Conservation (phyloP, 2,888 invertebrate species). For the Charanyca ferruginea region DNA sequence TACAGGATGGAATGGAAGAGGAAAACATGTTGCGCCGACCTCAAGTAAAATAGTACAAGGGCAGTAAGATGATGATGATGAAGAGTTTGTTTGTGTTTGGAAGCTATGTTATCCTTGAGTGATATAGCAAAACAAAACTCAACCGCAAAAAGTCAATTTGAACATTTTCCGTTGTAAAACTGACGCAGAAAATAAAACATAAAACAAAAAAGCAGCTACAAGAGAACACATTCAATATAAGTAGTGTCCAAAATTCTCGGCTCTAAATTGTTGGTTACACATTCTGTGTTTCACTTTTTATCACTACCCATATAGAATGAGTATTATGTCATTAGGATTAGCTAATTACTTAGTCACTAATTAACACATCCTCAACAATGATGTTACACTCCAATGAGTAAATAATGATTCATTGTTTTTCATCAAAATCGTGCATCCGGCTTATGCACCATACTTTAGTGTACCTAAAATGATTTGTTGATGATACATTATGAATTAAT, state of each 20-base stretch:
- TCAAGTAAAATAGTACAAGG: no score
- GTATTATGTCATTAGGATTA: slow-evolving; percentile 33
- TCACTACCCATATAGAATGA: slow-evolving; percentile 12
- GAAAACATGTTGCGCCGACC: no score
- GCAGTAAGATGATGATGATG: no score
- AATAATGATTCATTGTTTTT: slow-evolving; percentile 49
- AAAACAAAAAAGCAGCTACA: not conserved
- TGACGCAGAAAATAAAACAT: not conserved
- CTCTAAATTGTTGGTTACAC: not conserved
- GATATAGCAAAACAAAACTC: no score
- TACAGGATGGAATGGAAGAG: no score
- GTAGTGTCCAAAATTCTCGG: not conserved
- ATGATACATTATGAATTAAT: not conserved
- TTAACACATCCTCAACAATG: slow-evolving; percentile 39
- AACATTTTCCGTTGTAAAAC: not conserved
- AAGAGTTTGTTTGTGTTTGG: no score
- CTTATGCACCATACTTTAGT: slow-evolving; percentile 4
- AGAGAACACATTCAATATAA: not conserved
- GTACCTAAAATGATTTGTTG: slow-evolving; percentile 27
- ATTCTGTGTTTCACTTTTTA: slow-evolving; percentile 1
- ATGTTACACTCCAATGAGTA: slow-evolving; percentile 33
- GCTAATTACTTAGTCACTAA: slow-evolving; percentile 31
- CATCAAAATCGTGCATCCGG: slow-evolving; percentile 34
- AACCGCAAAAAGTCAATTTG: not conserved
- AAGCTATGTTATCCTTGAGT: no score